A percentile compares a stretch with the other conserved stretches of the same genome.
Conservation (phyloP, 2,888 invertebrate genomes). For the Rapana venosa region DNA sequence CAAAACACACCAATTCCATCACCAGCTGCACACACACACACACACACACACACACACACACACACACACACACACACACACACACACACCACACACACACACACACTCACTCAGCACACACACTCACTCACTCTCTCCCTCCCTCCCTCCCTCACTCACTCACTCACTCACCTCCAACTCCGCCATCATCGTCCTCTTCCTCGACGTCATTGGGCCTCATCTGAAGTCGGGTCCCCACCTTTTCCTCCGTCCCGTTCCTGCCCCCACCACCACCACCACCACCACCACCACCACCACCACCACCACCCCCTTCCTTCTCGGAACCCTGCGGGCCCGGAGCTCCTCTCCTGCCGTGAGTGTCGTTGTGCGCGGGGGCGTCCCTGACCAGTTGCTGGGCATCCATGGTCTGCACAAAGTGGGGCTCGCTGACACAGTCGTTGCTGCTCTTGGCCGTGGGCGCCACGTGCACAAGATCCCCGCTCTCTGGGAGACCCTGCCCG, state of each 20-base stretch:
- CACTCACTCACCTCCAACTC: constrained; percentile 17
- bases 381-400: constrained; percentile 38
- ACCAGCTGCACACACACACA: too few species aligned
- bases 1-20: too few species aligned
- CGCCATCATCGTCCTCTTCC: neutral
- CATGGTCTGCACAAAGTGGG: constrained; percentile 31
- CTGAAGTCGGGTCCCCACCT: neutral
- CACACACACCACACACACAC: too few species aligned
- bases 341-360: constrained; percentile 10
- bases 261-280: neutral
- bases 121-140: too few species aligned
- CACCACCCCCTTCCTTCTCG: neutral
- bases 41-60: too few species aligned
- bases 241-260: neutral
- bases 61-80: too few species aligned
- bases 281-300: neutral
- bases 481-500: neutral
- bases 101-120: too few species aligned
- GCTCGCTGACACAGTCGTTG: constrained; percentile 37
- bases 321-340: neutral
- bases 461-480: neutral
- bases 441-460: neutral
- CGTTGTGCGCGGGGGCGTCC: neutral
- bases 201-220: neutral
- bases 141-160: too few species aligned